A percentile compares a stretch with the other conserved stretches of the same genome.
These are phyloP conservation scores for Perca schrenkii DNA, from an alignment of 2,113 vertebrate genomes.

Conservation along the genomic window DNA sequence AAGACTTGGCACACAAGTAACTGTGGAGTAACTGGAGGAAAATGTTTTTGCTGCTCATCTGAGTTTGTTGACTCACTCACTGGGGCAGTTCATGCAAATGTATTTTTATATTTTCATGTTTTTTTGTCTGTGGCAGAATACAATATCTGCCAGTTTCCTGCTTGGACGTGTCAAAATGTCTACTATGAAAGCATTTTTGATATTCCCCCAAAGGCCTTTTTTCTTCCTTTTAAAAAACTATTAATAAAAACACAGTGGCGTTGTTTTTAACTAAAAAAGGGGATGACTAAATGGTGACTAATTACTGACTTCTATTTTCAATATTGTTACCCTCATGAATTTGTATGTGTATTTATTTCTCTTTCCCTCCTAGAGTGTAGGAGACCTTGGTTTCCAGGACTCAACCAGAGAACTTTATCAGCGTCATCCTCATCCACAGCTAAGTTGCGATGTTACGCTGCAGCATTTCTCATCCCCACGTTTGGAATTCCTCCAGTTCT, in stretches of 20 bases:
- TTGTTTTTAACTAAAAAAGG: not conserved
- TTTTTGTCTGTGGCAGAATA: no score
- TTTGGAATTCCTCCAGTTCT: conserved; percentile 83
- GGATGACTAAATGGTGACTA: not conserved
- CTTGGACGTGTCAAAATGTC: no score
- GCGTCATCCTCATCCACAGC: conserved; percentile 73
- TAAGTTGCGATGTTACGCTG: conserved; percentile 77
- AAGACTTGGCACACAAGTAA: no score
- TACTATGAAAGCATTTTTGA: no score
- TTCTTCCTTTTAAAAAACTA: not conserved
- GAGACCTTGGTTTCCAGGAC: conserved; percentile 82
- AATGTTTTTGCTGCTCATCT: no score
- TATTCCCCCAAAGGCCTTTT: not conserved
- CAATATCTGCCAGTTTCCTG: no score
- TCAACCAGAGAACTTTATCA: conserved; percentile 84
- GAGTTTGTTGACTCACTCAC: no score
- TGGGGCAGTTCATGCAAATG: no score
- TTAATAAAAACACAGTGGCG: no score
- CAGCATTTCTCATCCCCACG: conserved; percentile 72
- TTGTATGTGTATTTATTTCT: not conserved
- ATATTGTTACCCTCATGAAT: not conserved
- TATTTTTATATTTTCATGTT: no score
- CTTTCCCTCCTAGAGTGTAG: conserved; percentile 69
- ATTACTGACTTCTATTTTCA: not conserved
- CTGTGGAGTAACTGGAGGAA: no score